Percentiles rank a stretch among this genome's conserved stretches.
Conservation (phyloP, 64 coral and sea anemone genomes). For the Acropora tenuis region DNA sequence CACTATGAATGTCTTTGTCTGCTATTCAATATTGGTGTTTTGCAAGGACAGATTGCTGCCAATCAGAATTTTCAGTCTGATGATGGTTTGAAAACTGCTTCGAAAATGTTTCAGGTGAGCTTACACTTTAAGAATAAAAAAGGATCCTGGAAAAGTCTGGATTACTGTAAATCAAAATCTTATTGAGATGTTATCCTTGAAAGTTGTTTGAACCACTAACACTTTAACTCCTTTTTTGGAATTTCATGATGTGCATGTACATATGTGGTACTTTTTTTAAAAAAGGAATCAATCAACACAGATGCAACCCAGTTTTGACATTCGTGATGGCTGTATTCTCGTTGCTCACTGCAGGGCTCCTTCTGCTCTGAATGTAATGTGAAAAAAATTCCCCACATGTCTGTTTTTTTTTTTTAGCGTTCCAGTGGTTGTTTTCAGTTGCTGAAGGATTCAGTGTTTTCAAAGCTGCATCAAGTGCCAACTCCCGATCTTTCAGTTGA, state of each 20-base stretch:
- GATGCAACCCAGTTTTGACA: too few species aligned
- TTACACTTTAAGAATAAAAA: background rate
- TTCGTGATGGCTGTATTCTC: too few species aligned
- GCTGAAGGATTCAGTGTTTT: slow-evolving; percentile 86
- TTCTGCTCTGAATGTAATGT: background rate
- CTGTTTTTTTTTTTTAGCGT: slow-evolving; percentile 25
- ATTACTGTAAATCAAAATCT: too few species aligned
- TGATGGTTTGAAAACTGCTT: slow-evolving; percentile 92
- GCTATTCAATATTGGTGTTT: slow-evolving; percentile 93
- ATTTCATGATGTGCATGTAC: background rate
- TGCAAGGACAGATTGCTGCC: slow-evolving; percentile 97
- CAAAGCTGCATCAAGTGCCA: slow-evolving; percentile 88
- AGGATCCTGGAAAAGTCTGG: too few species aligned
- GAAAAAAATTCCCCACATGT: background rate
- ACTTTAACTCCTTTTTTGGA: background rate
- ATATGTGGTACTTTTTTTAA: too few species aligned
- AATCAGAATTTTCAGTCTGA: slow-evolving; percentile 94
- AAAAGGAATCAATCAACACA: too few species aligned
- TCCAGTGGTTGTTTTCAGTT: slow-evolving; percentile 88
- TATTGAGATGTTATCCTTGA: too few species aligned
- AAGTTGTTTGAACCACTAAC: too few species aligned
- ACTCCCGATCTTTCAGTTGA: slow-evolving; percentile 96
- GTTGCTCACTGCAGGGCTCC: too few species aligned
- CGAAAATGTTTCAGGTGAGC: slow-evolving; percentile 98
- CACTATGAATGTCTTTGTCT: slow-evolving; percentile 92